Base-by-base conservation (phyloP, 2,113 vertebrate species). In the Podocnemis expansa region DNA sequence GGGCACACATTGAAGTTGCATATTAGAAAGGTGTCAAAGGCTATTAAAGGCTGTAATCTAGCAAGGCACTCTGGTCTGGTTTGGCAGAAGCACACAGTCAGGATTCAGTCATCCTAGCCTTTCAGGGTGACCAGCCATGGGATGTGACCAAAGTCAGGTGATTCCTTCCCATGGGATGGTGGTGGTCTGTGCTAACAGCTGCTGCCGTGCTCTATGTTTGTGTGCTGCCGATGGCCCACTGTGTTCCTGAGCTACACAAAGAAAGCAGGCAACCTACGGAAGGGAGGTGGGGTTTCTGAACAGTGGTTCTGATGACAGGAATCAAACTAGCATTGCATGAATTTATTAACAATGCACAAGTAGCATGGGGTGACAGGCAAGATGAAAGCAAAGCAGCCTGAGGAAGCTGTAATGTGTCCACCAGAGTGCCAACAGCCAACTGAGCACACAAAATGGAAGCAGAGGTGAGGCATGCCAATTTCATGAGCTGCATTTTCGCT, bases 251-350 rank as follows among this genome's bases (percentile, higher is more conserved):
- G 34, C 63, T n/a, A 14, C 34, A 67, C 63, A n/a, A 8, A 67
- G 63, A n/a, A 60, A 63, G 31, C 31, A 63, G 16, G 60, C 31
- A 63, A 8, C 60, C 14, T n/a, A 73, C 21, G 22, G 70, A 24
- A 54, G 31, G 8, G 52, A 11, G 3, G 31, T 10, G 8, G 3
- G 13, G 5, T 22, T 89, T 41, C 49, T 80, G 54, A 29, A 81
- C 75, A 29, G 8, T 7, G 10, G 25, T 52, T 41, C 27, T 5
- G 73, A 10, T 3, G 8, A 13, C 5, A 54, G 82, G 54, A 89
- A 82, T 52, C 22, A 41, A 67, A 29, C 2, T 17, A 73, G 21
- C 5, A 22, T 0, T 0, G 6, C 10, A 22, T 6, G 1, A 29
- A 49, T 88, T 82, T 92, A 88, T 22, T 84, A 49, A 60, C 34